Evolutionary conservation across 2,888 invertebrate species (phyloP).

Genomic region (Girardia tigrina): DNA sequence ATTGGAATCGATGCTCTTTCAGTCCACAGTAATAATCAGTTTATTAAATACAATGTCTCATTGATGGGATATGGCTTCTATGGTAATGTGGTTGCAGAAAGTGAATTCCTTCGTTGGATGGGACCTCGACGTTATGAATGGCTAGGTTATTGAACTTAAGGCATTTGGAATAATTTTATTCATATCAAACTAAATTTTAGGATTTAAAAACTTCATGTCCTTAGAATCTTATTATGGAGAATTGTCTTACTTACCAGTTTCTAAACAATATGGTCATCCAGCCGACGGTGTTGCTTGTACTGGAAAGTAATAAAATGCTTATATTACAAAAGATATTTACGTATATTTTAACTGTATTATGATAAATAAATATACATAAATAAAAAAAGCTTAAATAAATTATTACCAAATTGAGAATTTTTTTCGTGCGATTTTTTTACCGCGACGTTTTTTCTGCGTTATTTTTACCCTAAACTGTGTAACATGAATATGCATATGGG

Average conservation of each 20-base stretch:
- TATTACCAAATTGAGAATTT: too few relatives aligned
- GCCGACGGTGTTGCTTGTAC: not conserved
- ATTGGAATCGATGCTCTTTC: slow-evolving; percentile 65
- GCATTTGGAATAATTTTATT: not conserved
- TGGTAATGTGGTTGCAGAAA: slow-evolving; percentile 66
- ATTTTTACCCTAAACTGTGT: too few relatives aligned
- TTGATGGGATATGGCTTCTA: slow-evolving; percentile 71
- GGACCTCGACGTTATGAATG: slow-evolving; percentile 69
- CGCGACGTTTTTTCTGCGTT: too few relatives aligned
- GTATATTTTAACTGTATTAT: too few relatives aligned
- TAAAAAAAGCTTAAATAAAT: too few relatives aligned
- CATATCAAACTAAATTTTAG: not conserved
- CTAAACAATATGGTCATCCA: not conserved
- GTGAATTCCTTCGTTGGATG: slow-evolving; percentile 70
- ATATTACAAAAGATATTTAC: too few relatives aligned
- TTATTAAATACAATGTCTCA: slow-evolving; percentile 62
- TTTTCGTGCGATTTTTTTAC: too few relatives aligned
- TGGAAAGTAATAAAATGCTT: not conserved
- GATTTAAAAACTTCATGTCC: not conserved
- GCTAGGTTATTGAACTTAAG: slow-evolving; percentile 54
- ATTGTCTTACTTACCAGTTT: not conserved
- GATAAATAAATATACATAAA: too few relatives aligned
- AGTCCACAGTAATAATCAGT: slow-evolving; percentile 55
- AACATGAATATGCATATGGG: too few relatives aligned
- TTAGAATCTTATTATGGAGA: not conserved